phyloP scores from a whole-genome alignment of 2,888 invertebrate species.

The Eubasilissa splendida region DNA sequence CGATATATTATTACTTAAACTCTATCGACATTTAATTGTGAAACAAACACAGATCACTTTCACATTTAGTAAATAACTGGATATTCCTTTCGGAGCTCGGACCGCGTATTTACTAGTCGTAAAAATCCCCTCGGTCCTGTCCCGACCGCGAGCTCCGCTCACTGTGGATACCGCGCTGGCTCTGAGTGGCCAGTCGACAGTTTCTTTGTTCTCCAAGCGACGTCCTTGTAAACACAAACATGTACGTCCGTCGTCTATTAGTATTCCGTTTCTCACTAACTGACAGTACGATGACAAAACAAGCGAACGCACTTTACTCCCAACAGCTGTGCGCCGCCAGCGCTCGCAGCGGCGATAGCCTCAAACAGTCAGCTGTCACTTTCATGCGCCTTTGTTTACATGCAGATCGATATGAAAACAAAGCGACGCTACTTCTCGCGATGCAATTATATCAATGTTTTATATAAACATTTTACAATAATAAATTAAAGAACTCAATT shows the following conservation, averaged over 20 bases:
- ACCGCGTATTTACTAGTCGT: constrained; percentile 13
- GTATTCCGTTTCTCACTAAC: not conserved
- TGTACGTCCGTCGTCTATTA: not conserved
- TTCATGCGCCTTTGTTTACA: constrained; percentile 46
- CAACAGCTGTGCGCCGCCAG: constrained; percentile 37
- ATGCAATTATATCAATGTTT: too few species aligned
- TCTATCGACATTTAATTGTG: not conserved
- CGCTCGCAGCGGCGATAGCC: constrained; percentile 25
- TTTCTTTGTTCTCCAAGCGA: constrained; percentile 12
- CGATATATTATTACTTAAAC: not conserved
- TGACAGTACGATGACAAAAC: constrained; percentile 7
- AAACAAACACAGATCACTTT: constrained; percentile 8
- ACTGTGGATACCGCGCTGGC: not conserved
- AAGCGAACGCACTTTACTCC: constrained; percentile 27
- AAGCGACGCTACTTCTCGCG: constrained; percentile 11
- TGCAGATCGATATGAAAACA: constrained; percentile 32
- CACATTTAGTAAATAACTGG: not conserved
- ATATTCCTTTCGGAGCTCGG: constrained; percentile 5
- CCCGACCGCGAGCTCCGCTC: constrained; percentile 6
- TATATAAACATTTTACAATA: too few species aligned
- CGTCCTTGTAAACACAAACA: constrained; percentile 17
- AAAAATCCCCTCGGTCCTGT: not conserved
- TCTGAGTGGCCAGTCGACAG: not conserved
- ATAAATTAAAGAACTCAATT: too few species aligned
- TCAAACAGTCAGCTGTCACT: constrained; percentile 46